Base-by-base conservation (phyloP, 2,797 vertebrate genomes). In the Hipposideros larvatus region DNA sequence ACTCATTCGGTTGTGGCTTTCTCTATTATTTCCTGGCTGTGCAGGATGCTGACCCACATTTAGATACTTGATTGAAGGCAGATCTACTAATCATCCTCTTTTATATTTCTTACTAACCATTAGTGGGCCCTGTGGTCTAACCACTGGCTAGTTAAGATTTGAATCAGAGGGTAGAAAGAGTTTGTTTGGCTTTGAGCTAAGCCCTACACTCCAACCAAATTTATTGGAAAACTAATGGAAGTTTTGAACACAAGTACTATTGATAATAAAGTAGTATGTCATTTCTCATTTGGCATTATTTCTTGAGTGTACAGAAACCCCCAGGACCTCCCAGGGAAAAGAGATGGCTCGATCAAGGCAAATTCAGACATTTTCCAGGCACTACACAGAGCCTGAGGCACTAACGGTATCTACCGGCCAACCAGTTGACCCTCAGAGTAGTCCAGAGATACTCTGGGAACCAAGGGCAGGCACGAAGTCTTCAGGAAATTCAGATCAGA, bases 131-230 rank as follows among this genome's bases (percentile, higher is more conserved):
- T n/a, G 11, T 70, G 48, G 28, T 68, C 31, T 96, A 87, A 88
- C 24, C 9, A 63, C 7, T 2, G 4, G 6, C 8, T 22, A 2
- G 55, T 73, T 92, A 70, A 78, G 3, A 55, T 83, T 87, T 88
- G 22, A 71, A 83, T 94, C 74, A 46, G 19, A 28, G 1, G 13
- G 3, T 10, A 85, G 53, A 90, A 11, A 90, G 11, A 68, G 11
- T 82, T 41, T 91, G 26, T 41, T 93, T 79, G 85, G 57, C 43
- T 57, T 86, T 94, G 26, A 75, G 28, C 34, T 74, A 78, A 75
- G 2, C 11, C 5, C 53, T 61, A n/a, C 19, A n/a, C 4, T 74
- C 48, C 57, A 55, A 87, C 34, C 24, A 92, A 73, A 43, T 55
- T 51, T 46, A 75, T 10, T 68, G 41, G 55, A 53, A 92, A 87